phyloP scores from a whole-genome alignment of 1,140 invertebrate species.

The Muscidifurax raptorellus region DNA sequence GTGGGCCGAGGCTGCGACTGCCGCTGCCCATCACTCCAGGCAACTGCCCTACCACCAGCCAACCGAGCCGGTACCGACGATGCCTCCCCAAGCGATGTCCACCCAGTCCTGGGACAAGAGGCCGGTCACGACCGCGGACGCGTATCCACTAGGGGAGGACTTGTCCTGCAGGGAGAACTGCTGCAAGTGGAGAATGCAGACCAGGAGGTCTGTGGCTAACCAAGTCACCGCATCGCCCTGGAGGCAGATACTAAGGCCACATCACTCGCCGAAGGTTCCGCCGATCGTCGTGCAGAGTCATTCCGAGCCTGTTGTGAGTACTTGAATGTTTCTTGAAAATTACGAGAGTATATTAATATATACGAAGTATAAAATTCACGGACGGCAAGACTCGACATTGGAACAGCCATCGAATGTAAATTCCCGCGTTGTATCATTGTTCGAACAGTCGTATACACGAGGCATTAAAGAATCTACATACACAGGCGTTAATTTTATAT shows the following conservation, averaged over 20 bases:
- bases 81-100: background rate
- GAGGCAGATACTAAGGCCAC: conserved; percentile 64
- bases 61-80: background rate
- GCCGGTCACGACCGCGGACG: background rate
- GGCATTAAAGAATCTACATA: too few species aligned
- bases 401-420: too few species aligned
- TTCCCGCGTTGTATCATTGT: too few species aligned
- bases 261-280: conserved; percentile 65
- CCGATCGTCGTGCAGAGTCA: conserved; percentile 54
- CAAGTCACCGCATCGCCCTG: conserved; percentile 69
- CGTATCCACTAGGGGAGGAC: conserved; percentile 39
- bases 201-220: conserved; percentile 66
- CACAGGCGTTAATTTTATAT: background rate
- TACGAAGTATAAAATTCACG: too few species aligned
- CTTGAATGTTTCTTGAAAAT: too few species aligned
- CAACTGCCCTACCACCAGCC: background rate
- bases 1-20: background rate
- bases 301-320: conserved; percentile 46
- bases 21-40: background rate
- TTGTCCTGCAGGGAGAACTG: conserved; percentile 60
- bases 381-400: too few species aligned
- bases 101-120: background rate
- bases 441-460: too few species aligned
- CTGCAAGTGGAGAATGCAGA: conserved; percentile 57
- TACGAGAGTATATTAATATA: too few species aligned